Evolutionary conservation across 2,797 vertebrate species (phyloP).

Genomic region (Cephalopachus bancanus): DNA sequence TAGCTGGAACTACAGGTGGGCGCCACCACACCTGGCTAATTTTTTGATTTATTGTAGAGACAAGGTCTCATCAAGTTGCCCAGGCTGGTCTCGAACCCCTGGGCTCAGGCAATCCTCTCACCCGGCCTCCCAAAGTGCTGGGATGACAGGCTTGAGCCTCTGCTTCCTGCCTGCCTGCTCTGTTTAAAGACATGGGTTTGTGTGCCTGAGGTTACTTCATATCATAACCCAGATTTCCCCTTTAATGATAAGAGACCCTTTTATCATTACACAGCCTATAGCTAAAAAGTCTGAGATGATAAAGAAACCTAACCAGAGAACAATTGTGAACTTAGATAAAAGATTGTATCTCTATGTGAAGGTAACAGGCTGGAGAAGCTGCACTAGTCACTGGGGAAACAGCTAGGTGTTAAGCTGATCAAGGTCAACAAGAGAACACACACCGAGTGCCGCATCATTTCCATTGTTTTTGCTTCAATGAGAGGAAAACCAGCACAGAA

Average conservation of each 20-base stretch:
- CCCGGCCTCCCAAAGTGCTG: too few species aligned
- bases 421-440: neutral
- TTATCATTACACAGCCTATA: neutral
- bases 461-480: neutral
- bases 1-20: too few species aligned
- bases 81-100: too few species aligned
- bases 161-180: neutral
- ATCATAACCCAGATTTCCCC: neutral
- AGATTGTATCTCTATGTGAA: neutral
- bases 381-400: neutral
- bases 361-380: neutral
- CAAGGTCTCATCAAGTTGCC: too few species aligned
- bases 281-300: neutral
- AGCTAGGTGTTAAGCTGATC: neutral
- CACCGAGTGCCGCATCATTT: neutral
- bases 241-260: neutral
- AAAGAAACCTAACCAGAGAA: neutral
- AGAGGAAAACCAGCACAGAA: neutral
- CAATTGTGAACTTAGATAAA: conserved; percentile 27
- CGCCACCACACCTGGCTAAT: too few species aligned
- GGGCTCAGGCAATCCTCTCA: too few species aligned
- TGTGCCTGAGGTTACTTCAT: neutral
- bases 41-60: too few species aligned
- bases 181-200: neutral
- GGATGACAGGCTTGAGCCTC: too few species aligned